Evolutionary conservation across 2,113 vertebrate genomes (phyloP), one percentile per base, ranked within the genome.

Genomic region (Saccopteryx leptura): DNA sequence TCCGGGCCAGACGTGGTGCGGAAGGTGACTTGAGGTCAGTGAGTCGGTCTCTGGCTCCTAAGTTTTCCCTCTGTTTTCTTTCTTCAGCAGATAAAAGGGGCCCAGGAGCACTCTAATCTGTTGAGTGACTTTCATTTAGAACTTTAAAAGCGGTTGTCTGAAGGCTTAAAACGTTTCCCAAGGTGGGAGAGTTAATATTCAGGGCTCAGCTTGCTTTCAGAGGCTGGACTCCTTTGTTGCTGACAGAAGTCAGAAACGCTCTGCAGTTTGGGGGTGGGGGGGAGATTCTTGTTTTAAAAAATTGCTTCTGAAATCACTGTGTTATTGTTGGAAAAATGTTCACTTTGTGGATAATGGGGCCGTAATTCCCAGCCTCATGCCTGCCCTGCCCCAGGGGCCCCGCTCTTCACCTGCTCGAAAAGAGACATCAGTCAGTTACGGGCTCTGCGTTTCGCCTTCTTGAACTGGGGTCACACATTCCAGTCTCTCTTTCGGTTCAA

Each of bases 151-250:
- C 93, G 80, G 91, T 96, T 97, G 97, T 97, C 94, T 97, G 97
- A 98, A 98, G 98, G 97, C 94, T 97, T 97, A 92, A 96, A 97
- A 86, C 91, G 91, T 91, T 95, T 90, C 96, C 95, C 95, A 88
- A 96, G 97, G 93, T 97, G 92, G 95, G 97, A 98, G 95, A 97
- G 97, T 97, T 97, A 96, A 84, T 98, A 98, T 97, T 98, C 97
- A 96, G 93, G 98, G 95, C 96, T 72, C 61, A 95, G 93, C 88
- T 74, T 97, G 54, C 88, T 93, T 97, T 69, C 87, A 72, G 80
- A 93, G 93, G 72, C 60, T 2, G 31, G 81, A 94, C 81, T 97
- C 86, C 97, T 98, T 95, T 92, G 94, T 96, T 96, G 93, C 74
- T 79, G 79, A 93, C 91, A 63, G 72, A 98, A 98, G 96, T 96